Conservation (phyloP, 1,140 invertebrate genomes). For the Scaptomyza pallida region DNA sequence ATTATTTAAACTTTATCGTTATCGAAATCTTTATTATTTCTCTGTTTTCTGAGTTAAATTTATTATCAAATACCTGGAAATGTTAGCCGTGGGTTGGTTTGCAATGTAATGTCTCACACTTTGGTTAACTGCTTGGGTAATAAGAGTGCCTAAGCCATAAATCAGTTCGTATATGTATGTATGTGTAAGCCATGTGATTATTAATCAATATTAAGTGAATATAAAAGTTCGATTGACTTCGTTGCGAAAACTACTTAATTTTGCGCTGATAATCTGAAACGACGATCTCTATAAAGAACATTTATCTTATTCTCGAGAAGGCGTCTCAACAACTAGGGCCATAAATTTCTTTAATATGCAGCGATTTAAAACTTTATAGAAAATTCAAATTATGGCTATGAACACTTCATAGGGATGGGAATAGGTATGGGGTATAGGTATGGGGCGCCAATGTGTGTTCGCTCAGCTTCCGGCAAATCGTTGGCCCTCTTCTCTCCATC, state of each 20-base stretch:
- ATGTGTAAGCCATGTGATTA: conserved; percentile 17
- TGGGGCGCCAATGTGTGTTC: conserved; percentile 55
- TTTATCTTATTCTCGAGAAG: conserved; percentile 42
- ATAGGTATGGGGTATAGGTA: conserved; percentile 3
- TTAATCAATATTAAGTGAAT: conserved; percentile 44
- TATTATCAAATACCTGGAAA: too few relatives aligned
- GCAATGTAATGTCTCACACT: background rate
- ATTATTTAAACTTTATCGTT: too few relatives aligned
- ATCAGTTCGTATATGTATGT: conserved; percentile 19
- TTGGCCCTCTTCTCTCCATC: conserved; percentile 34
- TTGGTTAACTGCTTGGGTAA: too few relatives aligned
- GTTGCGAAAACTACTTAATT: conserved; percentile 40
- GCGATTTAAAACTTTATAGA: conserved; percentile 46
- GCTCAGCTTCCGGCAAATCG: conserved; percentile 71
- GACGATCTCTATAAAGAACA: conserved; percentile 39
- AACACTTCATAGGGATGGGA: conserved; percentile 25
- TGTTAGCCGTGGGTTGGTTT: too few relatives aligned
- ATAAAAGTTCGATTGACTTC: conserved; percentile 31
- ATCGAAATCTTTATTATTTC: too few relatives aligned
- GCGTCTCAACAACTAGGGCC: conserved; percentile 46
- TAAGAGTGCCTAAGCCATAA: conserved; percentile 16
- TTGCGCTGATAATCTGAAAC: conserved; percentile 19
- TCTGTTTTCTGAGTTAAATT: too few relatives aligned
- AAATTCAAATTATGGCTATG: conserved; percentile 54
- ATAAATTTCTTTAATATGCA: conserved; percentile 54